A percentile compares a stretch with the other conserved stretches of the same genome.
Conservation (phyloP, 2,113 vertebrate genomes). For the Corythornis vintsioides region DNA sequence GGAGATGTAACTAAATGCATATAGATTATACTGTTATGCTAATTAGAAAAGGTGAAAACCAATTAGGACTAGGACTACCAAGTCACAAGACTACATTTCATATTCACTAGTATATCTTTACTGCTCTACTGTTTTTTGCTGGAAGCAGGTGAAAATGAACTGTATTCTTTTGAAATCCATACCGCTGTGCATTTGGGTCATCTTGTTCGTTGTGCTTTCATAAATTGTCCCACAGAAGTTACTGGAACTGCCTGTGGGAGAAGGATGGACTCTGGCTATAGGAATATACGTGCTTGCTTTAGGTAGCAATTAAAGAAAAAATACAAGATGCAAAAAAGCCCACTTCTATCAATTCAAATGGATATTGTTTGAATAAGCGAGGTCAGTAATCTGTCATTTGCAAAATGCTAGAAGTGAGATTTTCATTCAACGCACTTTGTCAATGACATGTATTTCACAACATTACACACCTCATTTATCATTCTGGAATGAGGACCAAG, state of each 20-base stretch:
- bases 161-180: neutral
- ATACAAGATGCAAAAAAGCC: neutral
- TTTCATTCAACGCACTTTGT: conserved; percentile 16
- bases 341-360: neutral
- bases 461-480: conserved; percentile 51
- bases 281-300: neutral
- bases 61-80: conserved; percentile 50
- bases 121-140: neutral
- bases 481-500: conserved; percentile 42
- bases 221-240: neutral
- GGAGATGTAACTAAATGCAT: conserved; percentile 55
- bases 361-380: neutral
- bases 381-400: conserved; percentile 26
- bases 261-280: neutral
- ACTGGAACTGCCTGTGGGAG: neutral
- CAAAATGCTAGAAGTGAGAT: conserved; percentile 27
- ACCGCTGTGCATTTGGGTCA: neutral
- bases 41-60: conserved; percentile 44
- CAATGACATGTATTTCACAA: conserved; percentile 40
- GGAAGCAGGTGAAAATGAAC: conserved; percentile 7
- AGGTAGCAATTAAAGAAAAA: conserved; percentile 12
- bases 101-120: conserved; percentile 33
- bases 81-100: conserved; percentile 26
- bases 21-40: conserved; percentile 60
- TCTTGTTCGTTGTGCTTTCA: neutral